A percentile compares a stretch with the other conserved stretches of the same genome.
Conservation (phyloP, 2,113 vertebrate species). For the Otus sunia region DNA sequence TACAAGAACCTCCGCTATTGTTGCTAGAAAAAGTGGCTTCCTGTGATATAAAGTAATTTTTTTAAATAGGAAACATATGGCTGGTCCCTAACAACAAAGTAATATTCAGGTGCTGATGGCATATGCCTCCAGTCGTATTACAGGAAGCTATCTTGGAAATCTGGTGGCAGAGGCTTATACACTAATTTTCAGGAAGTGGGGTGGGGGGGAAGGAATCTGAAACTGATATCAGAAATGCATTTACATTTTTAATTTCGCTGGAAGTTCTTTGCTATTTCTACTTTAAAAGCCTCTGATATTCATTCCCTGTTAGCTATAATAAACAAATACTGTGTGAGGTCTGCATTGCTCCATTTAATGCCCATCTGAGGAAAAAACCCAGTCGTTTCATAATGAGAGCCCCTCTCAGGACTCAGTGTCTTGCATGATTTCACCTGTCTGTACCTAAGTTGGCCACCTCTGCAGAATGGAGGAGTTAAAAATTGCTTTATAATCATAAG, state of each 20-base stretch:
- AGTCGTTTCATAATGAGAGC: not conserved
- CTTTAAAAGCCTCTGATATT: not conserved
- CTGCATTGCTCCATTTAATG: not conserved
- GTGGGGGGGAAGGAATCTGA: not conserved
- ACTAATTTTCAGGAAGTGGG: slow-evolving; percentile 4
- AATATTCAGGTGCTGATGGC: slow-evolving; percentile 68
- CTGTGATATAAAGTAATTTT: slow-evolving; percentile 73
- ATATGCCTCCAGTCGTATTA: slow-evolving; percentile 15
- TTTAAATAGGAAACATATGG: slow-evolving; percentile 76
- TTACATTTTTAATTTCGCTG: not conserved
- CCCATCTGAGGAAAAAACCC: not conserved
- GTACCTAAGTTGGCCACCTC: not conserved
- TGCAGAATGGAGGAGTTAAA: not conserved
- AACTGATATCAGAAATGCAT: not conserved
- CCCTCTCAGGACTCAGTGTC: not conserved
- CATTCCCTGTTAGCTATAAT: not conserved
- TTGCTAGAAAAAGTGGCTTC: slow-evolving; percentile 66
- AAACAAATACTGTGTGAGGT: not conserved
- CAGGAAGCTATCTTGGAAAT: slow-evolving; percentile 62
- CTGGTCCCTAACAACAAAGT: slow-evolving; percentile 51
- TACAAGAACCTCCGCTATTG: slow-evolving; percentile 50
- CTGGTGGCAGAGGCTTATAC: slow-evolving; percentile 19
- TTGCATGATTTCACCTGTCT: not conserved
- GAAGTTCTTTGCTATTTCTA: not conserved
- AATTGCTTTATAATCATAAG: not conserved